Conservation (phyloP, 37 sponge, comb jelly and placozoan species). For the Theonella swinhoei region DNA sequence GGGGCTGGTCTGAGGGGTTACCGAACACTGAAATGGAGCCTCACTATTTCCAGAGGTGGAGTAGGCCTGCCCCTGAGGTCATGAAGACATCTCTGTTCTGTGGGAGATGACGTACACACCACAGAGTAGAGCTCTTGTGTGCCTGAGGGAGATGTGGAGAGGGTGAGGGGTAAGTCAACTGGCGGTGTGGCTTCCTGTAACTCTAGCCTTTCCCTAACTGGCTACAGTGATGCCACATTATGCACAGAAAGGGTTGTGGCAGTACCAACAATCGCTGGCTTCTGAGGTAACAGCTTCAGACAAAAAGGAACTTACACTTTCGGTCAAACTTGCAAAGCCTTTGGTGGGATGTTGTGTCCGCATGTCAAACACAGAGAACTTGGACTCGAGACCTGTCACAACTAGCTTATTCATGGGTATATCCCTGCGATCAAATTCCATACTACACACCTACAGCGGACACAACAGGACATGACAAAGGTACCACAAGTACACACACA, state of each 20-base stretch:
- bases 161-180: too few relatives aligned
- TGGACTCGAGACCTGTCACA: slow-evolving; percentile 87
- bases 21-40: too few relatives aligned
- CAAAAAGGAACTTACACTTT: slow-evolving; percentile 92
- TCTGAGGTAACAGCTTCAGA: too few relatives aligned
- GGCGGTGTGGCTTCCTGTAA: too few relatives aligned
- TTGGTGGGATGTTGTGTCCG: slow-evolving; percentile 89
- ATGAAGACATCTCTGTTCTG: slow-evolving; percentile 97
- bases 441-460: slow-evolving; percentile 78
- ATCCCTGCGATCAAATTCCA: slow-evolving; percentile 98
- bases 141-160: slow-evolving; percentile 53
- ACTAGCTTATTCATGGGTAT: slow-evolving; percentile 98
- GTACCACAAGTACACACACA: not conserved
- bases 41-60: slow-evolving; percentile 99
- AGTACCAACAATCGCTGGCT: too few relatives aligned
- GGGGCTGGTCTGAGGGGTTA: too few relatives aligned
- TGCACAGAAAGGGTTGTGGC: not conserved
- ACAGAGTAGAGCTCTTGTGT: slow-evolving; percentile 86
- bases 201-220: too few relatives aligned
- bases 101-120: slow-evolving; percentile 95
- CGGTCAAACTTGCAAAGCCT: slow-evolving; percentile 88
- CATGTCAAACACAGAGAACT: slow-evolving; percentile 85
- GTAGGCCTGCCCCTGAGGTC: slow-evolving; percentile 89
- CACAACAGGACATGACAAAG: too few relatives aligned
- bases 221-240: too few relatives aligned